These are phyloP conservation scores for Mythimna lalbum DNA, from an alignment of 2,888 invertebrate species.

Conservation along the genomic window DNA sequence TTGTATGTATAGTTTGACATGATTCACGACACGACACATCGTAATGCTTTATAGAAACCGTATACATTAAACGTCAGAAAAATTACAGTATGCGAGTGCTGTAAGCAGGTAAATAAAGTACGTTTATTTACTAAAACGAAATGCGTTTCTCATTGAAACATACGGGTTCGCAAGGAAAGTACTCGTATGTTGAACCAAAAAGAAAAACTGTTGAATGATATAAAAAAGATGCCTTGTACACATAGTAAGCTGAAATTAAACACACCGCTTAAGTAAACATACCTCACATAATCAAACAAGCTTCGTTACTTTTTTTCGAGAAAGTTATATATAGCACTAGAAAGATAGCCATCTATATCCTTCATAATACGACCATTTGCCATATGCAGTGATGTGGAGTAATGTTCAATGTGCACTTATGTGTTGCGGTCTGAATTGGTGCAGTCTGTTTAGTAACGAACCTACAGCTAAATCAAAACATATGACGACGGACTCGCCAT, in stretches of 20 bases:
- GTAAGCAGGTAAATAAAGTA: conserved; percentile 40
- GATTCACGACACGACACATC: conserved; percentile 28
- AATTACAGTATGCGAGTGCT: conserved; percentile 48
- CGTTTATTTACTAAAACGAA: conserved; percentile 16
- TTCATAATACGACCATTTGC: conserved; percentile 8
- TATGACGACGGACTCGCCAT: conserved; percentile 70
- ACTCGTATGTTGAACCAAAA: conserved; percentile 79
- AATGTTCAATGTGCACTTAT: conserved; percentile 32
- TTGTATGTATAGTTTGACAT: conserved; percentile 17
- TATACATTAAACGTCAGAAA: conserved; percentile 45
- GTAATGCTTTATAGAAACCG: conserved; percentile 47
- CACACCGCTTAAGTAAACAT: conserved; percentile 70
- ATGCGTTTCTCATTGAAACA: conserved; percentile 56
- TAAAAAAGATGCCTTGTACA: conserved; percentile 80
- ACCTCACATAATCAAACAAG: conserved; percentile 51
- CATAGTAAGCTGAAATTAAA: conserved; percentile 64
- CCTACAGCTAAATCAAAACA: conserved; percentile 74
- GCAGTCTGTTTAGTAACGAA: conserved; percentile 61
- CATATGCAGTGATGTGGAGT: conserved; percentile 30
- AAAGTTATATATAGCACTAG: conserved; percentile 11
- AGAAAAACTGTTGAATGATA: conserved; percentile 83
- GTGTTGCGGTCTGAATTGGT: conserved; percentile 58
- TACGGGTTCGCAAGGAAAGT: conserved; percentile 69
- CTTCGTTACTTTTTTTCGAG: conserved; percentile 8
- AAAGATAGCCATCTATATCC: conserved; percentile 4